Conservation (phyloP, 2,797 vertebrate species). For the Garrulus glandarius region DNA sequence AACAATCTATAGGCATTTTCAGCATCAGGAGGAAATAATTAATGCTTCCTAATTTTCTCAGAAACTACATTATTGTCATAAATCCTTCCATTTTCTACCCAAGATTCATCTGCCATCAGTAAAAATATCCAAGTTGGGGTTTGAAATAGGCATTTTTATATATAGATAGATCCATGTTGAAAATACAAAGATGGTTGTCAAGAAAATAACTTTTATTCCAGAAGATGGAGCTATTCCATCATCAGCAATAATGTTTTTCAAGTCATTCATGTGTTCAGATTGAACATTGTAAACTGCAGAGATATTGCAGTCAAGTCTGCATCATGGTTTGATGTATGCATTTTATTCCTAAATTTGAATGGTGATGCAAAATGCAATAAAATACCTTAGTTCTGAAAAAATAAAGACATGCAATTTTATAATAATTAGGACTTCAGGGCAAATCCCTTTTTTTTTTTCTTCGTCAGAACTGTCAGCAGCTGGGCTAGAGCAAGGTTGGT, state of each 20-base stretch:
- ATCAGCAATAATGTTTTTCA: constrained; percentile 56
- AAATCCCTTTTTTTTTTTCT: neutral
- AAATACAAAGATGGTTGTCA: constrained; percentile 1
- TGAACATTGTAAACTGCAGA: neutral
- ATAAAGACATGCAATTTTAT: constrained; percentile 13
- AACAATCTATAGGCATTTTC: neutral
- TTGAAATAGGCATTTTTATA: neutral
- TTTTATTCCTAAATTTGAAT: constrained; percentile 37
- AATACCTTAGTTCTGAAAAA: constrained; percentile 39
- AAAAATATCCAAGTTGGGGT: neutral
- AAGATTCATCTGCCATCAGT: neutral
- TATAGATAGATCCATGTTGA: neutral
- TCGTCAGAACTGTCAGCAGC: neutral
- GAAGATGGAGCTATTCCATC: constrained; percentile 71
- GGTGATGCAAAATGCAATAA: neutral
- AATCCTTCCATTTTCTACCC: neutral
- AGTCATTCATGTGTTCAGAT: neutral
- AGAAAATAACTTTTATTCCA: constrained; percentile 49
- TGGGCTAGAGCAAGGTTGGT: neutral
- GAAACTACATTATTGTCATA: neutral
- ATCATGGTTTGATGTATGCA: neutral
- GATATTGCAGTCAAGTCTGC: neutral
- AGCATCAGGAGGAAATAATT: neutral
- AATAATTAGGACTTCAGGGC: constrained; percentile 40
- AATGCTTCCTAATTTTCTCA: neutral